Evolutionary conservation across 2,888 invertebrate genomes (phyloP).

Genomic region (Chaitophorus viminalis): DNA sequence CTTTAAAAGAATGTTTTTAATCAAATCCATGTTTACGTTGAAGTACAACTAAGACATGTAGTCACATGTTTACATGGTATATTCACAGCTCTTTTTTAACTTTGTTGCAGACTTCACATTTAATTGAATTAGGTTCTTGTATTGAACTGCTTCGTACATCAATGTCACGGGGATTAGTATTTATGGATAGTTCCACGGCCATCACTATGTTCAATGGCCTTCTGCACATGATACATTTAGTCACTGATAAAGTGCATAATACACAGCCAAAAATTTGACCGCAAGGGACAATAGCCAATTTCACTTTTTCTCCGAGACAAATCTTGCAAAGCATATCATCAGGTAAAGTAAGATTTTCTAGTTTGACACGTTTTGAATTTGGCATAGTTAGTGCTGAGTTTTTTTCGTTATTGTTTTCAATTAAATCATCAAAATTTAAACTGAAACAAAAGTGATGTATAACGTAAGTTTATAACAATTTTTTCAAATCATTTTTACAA

Average conservation of each 20-base stretch:
- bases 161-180: neutral
- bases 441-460: too few relatives aligned
- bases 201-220: slow-evolving; percentile 76
- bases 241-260: slow-evolving; percentile 87
- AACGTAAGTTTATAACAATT: too few relatives aligned
- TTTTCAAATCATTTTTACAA: too few relatives aligned
- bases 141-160: neutral
- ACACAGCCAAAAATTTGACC: slow-evolving; percentile 93
- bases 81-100: slow-evolving; percentile 89
- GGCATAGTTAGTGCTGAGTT: too few relatives aligned
- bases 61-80: slow-evolving; percentile 95
- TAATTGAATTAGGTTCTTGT: neutral
- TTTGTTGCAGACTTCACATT: slow-evolving; percentile 92
- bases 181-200: slow-evolving; percentile 69
- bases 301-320: slow-evolving; percentile 87
- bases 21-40: too few relatives aligned
- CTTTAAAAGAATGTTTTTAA: too few relatives aligned
- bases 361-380: too few relatives aligned
- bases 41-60: slow-evolving; percentile 90
- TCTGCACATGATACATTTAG: slow-evolving; percentile 89
- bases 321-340: slow-evolving; percentile 79
- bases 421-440: too few relatives aligned
- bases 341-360: neutral
- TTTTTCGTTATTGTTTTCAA: too few relatives aligned
- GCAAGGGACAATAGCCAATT: slow-evolving; percentile 92